Base-by-base conservation (phyloP, 2,888 invertebrate species). In the Cephonodes hylas region DNA sequence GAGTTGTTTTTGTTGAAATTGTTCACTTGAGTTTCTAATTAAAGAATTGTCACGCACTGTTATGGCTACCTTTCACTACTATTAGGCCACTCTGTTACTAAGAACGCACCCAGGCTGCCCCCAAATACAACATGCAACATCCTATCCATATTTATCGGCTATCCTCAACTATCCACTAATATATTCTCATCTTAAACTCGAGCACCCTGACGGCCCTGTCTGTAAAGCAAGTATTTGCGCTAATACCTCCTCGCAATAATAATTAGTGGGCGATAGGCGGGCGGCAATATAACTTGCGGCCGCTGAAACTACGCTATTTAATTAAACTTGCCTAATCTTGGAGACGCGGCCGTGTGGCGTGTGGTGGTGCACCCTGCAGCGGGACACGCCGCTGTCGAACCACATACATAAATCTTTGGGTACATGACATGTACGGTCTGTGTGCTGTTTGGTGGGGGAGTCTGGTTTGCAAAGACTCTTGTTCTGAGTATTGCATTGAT, bases 241-340 rank as follows among this genome's bases (percentile, higher is more conserved):
- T 44, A 18, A 44, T 44, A 20, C 10, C 44, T 6, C 18, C 10
- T 44, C 44, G 27, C 31, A 27, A 53, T 46, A 46, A n/a, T 23
- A 31, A 53, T 53, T 8, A 31, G 18, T 31, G 10, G 18, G 8
- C 31, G 53, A 53, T 48, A 48, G 27, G 48, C 7, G 27, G n/a
- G 48, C 27, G 15, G 13, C 23, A 44, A 59, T 44, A 59, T 44
- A 59, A 58, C 42, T 58, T 44, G 25, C 42, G 44, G 42, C 23
- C 25, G n/a, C 38, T 38, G 22, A 25, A 58, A 59, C 25, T 59
- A 44, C 25, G 42, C 27, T 42, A 44, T 59, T 59, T 59, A 59
- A 59, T 59, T 59, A 59, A 59, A 59, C 42, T 59, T 59, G 44
- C 4, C 44, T 59, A 59, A 59, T 59, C 44, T 44, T 31, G 23